Evolutionary conservation across 1,140 invertebrate genomes (phyloP), one percentile per base, ranked within the genome.

Genomic region (Drosophila leontia): DNA sequence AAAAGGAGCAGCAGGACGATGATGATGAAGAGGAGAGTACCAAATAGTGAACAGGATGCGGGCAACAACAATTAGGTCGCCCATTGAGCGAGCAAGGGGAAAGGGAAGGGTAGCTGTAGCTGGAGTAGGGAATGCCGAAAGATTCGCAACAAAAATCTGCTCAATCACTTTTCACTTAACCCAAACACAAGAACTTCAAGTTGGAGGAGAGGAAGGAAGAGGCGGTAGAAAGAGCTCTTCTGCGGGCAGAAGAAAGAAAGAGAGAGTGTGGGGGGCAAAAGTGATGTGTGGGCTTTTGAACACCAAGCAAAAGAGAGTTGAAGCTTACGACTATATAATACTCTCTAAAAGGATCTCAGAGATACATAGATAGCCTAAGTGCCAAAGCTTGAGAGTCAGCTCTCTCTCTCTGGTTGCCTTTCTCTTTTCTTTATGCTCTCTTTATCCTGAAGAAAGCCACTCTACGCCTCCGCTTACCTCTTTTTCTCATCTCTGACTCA

Each of bases 121-220:
- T 15, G 23, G 11, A 3, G 47, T 32, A 32, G 26, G 41, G 67
- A 39, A 55, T 84, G 70, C 80, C 80, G 29, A 90, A 90, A 90
- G 81, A 88, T 90, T 90, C 78, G 85, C 74, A 81, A 88, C 85
- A 90, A 81, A 88, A 88, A 88, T 88, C 85, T 88, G 84, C 84
- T 88, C 84, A 88, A 88, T 88, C 84, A 88, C 84, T 88, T 88
- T 88, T 88, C 84, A 88, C 84, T 88, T 88, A 88, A 88, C 84
- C 85, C 84, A 88, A 88, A 84, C 84, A 87, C 84, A 88, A 84
- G 85, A 87, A 81, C 84, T 88, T 84, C 80, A 81, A 88, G 79
- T 87, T 84, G 78, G 78, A 69, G 15, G 9, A 32, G 35, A 11
- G 51, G 19, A 11, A 15, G 47, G 7, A 37, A 55, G 56, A 17